phyloP scores from a whole-genome alignment of 92 coral and sea anemone genomes.

The Umimayanthus chanpuru region DNA sequence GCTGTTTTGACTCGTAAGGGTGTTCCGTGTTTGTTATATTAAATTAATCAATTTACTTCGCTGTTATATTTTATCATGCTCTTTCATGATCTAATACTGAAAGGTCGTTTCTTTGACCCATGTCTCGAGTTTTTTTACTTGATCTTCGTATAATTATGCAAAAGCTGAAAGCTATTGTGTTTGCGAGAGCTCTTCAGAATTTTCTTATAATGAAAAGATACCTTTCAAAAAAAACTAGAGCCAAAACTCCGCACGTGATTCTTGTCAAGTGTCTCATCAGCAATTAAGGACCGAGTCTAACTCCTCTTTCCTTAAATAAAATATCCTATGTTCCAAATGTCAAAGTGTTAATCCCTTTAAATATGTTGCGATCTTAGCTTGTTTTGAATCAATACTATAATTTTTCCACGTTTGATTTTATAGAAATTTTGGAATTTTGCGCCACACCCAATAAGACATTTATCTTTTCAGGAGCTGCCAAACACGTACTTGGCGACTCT shows the following conservation, averaged over 20 bases:
- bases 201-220: not conserved
- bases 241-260: not conserved
- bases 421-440: no score
- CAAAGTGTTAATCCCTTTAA: not conserved
- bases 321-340: not conserved
- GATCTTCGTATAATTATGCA: not conserved
- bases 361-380: no score
- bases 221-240: not conserved
- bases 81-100: not conserved
- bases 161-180: not conserved
- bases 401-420: not conserved
- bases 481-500: not conserved
- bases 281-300: not conserved
- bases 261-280: not conserved
- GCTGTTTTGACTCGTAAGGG: not conserved
- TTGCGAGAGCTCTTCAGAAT: not conserved
- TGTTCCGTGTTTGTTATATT: not conserved
- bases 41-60: constrained; percentile 5
- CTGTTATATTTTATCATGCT: not conserved
- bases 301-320: not conserved
- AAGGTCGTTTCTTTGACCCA: constrained; percentile 2
- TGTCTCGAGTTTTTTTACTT: not conserved
- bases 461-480: not conserved
- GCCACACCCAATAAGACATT: not conserved
- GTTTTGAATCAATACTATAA: not conserved